Evolutionary conservation across 2,888 invertebrate species (phyloP).

Genomic region (Cyaniris semiargus): DNA sequence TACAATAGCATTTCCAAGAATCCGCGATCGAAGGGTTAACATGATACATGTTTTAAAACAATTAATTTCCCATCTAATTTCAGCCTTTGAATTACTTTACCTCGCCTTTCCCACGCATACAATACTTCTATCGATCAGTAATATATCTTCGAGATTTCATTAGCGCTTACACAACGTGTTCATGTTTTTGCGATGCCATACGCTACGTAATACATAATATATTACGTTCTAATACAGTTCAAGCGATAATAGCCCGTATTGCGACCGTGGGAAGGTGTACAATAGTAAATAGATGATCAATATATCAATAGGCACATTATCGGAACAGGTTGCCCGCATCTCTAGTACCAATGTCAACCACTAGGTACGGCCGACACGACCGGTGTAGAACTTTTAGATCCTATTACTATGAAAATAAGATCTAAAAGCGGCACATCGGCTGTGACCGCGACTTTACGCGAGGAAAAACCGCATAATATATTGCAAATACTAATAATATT

Average conservation of each 20-base stretch:
- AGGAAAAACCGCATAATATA: not conserved
- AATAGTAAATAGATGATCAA: not conserved
- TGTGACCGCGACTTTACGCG: not conserved
- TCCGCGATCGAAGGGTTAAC: too few relatives aligned
- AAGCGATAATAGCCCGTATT: not conserved
- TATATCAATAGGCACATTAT: not conserved
- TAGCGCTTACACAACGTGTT: not conserved
- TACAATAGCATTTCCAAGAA: too few relatives aligned
- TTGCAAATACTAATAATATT: not conserved
- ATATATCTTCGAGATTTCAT: not conserved
- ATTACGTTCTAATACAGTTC: not conserved
- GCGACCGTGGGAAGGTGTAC: not conserved
- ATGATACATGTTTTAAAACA: too few relatives aligned
- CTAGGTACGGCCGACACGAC: not conserved
- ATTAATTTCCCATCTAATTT: not conserved
- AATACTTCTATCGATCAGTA: not conserved
- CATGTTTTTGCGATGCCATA: not conserved
- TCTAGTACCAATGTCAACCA: conserved; percentile 19
- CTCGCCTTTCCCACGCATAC: not conserved
- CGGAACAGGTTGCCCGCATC: conserved; percentile 17
- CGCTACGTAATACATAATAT: not conserved
- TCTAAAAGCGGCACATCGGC: not conserved
- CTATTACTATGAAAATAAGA: not conserved
- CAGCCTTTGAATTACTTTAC: not conserved
- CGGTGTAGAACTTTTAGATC: not conserved